phyloP scores from a whole-genome alignment of 2,113 vertebrate species.

The Oreochromis aureus region DNA sequence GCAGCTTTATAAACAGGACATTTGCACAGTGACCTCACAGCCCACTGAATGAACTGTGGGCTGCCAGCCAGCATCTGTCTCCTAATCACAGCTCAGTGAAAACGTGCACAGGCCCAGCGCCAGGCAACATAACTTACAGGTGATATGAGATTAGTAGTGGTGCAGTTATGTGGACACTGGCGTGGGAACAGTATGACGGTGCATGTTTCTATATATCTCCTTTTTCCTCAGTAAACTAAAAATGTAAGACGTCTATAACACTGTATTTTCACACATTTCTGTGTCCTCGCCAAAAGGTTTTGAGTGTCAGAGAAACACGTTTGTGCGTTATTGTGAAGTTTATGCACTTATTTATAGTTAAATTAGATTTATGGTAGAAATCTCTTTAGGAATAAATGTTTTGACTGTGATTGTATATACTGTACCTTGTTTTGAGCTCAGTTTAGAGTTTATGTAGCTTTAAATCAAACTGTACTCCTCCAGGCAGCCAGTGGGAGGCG shows the following conservation, averaged over 20 bases:
- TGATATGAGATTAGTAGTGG: not conserved
- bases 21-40: not conserved
- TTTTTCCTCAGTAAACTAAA: not conserved
- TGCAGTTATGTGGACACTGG: not conserved
- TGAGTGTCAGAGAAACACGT: not conserved
- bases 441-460: not conserved
- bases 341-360: not conserved
- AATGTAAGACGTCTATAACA: not conserved
- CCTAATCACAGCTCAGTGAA: not conserved
- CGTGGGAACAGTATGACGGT: not conserved
- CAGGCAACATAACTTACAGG: no score
- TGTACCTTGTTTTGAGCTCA: not conserved
- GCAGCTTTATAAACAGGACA: not conserved
- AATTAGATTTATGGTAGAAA: not conserved
- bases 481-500: not conserved
- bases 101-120: not conserved
- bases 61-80: not conserved
- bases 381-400: not conserved
- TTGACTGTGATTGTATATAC: rapidly evolving
- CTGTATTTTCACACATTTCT: not conserved
- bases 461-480: not conserved
- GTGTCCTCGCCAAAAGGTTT: not conserved
- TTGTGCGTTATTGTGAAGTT: not conserved
- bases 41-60: not conserved
- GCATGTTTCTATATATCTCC: rapidly evolving